Base-by-base conservation (phyloP, 2,888 invertebrate genomes). In the Branchellion lobata region DNA sequence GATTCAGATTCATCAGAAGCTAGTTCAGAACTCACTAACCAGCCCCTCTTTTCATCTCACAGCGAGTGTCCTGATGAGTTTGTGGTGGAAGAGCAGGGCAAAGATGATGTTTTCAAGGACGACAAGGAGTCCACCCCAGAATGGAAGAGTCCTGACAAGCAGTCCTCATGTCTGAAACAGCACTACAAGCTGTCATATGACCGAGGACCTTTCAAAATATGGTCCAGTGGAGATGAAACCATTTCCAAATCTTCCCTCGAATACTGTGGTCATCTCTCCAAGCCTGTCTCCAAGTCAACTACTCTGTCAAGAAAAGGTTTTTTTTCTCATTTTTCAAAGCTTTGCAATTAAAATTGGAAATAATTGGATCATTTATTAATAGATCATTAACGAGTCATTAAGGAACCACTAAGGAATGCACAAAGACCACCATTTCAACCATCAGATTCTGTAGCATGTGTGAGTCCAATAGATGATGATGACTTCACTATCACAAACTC, bases 151-250 rank as follows among this genome's bases (percentile, higher is more conserved):
- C 57, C 57, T 14, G 24, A 77, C 0, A 34, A 40, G 29, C 31
- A 18, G 33, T 29, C 69, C 14, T 69, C 69, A 3, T 34, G 65
- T 57, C 2, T 77, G 53, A 83, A 83, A 69, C 79, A 82, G 27
- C 82, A 81, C 57, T 83, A 83, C 78, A 82, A 81, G 68, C 27
- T 83, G 65, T 82, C 82, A 21, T 83, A 83, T 76, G 83, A 83
- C 68, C 78, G 78, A 29, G 78, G 80, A 24, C 81, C 82, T 1
- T 75, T 65, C 18, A 82, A 80, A 75, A 40, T 57, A 11, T 82
- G 79, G 80, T 65, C 75, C 68, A 74, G 82, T 76, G 68, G 80
- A 27, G 75, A 81, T 11, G 74, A 80, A 53, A 27, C 75, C 29
- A 53, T 53, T 29, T 75, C 75, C 5, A 75, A 75, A 51, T 47